These are phyloP conservation scores for Thaumetopoea pityocampa DNA, from an alignment of 1,140 invertebrate species.

Conservation along the genomic window DNA sequence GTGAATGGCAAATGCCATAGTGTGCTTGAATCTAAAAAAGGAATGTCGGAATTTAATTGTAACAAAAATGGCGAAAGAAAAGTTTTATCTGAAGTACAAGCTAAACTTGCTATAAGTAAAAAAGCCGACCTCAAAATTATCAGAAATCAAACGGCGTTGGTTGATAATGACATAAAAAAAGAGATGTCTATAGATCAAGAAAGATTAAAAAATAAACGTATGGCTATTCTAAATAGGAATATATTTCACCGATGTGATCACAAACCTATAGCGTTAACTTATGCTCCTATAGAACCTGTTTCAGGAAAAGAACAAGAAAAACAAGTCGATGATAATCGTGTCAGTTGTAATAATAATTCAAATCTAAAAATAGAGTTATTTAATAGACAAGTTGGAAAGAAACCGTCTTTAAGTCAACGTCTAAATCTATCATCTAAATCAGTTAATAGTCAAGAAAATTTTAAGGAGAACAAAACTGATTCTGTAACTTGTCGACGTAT, in stretches of 20 bases:
- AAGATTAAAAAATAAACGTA: constrained; percentile 40
- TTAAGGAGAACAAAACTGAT: constrained; percentile 18
- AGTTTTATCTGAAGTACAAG: constrained; percentile 30
- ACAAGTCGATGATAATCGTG: neutral
- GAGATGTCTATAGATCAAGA: constrained; percentile 24
- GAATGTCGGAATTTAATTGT: constrained; percentile 16
- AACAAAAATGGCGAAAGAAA: constrained; percentile 29
- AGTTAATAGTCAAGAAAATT: neutral
- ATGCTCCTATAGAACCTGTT: constrained; percentile 21
- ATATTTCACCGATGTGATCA: constrained; percentile 22
- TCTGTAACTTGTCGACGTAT: constrained; percentile 17
- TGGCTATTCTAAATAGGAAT: constrained; percentile 44
- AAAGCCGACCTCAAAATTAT: constrained; percentile 10
- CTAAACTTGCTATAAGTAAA: constrained; percentile 16
- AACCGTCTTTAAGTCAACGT: too few relatives aligned
- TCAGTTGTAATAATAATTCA: neutral
- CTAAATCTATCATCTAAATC: too few relatives aligned
- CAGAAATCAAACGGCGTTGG: neutral
- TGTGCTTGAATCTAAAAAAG: constrained; percentile 2
- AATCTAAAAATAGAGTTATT: neutral
- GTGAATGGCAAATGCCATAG: neutral
- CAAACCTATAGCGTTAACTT: constrained; percentile 44
- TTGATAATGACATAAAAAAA: constrained; percentile 4
- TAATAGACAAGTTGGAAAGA: neutral
- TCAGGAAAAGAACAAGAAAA: neutral